Evolutionary conservation across 2,797 vertebrate genomes (phyloP).

Genomic region (Lophius americanus): DNA sequence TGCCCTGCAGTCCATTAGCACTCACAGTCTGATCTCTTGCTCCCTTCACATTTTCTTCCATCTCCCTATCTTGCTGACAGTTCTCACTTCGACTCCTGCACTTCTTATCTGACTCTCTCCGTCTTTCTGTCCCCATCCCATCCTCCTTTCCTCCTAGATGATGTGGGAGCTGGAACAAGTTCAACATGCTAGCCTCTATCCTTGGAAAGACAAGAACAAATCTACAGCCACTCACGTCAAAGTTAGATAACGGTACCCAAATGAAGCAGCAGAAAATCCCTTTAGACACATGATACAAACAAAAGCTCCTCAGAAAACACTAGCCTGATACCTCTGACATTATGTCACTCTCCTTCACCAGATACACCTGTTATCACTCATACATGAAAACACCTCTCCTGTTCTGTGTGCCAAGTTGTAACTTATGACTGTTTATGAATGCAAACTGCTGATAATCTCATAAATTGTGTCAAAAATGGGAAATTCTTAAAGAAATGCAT

Average conservation of each 20-base stretch:
- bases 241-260: slow-evolving; percentile 20
- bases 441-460: background rate
- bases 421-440: background rate
- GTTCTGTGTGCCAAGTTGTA: slow-evolving; percentile 1
- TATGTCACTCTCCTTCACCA: background rate
- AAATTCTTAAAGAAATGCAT: too few relatives aligned
- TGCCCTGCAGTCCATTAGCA: slow-evolving; percentile 77
- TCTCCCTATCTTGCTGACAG: slow-evolving; percentile 51
- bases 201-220: slow-evolving; percentile 12
- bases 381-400: background rate
- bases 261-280: slow-evolving; percentile 21
- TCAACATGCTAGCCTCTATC: slow-evolving; percentile 27
- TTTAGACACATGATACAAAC: slow-evolving; percentile 25
- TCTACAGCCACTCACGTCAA: slow-evolving; percentile 21
- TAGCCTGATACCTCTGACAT: background rate
- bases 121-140: slow-evolving; percentile 23
- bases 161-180: slow-evolving; percentile 27
- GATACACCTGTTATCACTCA: slow-evolving; percentile 17
- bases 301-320: slow-evolving; percentile 19
- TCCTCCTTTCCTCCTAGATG: slow-evolving; percentile 18
- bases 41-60: slow-evolving; percentile 64
- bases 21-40: slow-evolving; percentile 47
- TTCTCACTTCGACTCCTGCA: slow-evolving; percentile 43
- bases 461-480: background rate
- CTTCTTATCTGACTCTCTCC: slow-evolving; percentile 36